These are phyloP conservation scores for Julus scanicus DNA, from an alignment of 2,888 invertebrate species.

Conservation along the genomic window DNA sequence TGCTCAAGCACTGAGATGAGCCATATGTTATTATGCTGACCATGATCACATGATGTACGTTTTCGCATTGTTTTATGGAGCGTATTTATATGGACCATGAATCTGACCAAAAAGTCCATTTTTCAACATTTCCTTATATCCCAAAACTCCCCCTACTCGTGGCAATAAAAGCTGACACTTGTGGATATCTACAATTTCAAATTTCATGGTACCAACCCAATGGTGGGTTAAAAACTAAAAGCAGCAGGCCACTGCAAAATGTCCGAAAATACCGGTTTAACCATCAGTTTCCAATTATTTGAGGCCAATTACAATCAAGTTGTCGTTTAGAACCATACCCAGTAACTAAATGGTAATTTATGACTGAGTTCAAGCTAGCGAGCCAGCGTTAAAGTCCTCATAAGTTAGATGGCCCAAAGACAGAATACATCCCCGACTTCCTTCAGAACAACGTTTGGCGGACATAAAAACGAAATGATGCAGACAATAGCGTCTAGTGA, in stretches of 20 bases:
- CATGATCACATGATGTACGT: too few relatives aligned
- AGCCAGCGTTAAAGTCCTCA: constrained; percentile 9
- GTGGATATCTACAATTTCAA: neutral
- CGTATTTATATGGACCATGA: too few relatives aligned
- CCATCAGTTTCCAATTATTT: constrained; percentile 39
- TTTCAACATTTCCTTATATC: neutral
- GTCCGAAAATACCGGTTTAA: constrained; percentile 21
- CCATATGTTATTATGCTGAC: too few relatives aligned
- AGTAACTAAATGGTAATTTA: constrained; percentile 16
- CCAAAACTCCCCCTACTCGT: neutral
- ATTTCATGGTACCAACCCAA: neutral
- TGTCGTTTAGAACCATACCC: constrained; percentile 39
- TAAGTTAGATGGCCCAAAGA: constrained; percentile 8
- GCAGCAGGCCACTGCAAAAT: constrained; percentile 9
- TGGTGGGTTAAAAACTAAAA: neutral
- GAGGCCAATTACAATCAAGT: constrained; percentile 39
- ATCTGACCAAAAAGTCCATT: neutral
- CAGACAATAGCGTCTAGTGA: neutral
- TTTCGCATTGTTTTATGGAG: too few relatives aligned
- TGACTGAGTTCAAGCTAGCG: neutral
- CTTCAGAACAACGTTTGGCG: neutral
- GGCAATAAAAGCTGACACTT: neutral
- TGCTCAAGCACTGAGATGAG: too few relatives aligned
- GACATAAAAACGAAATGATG: constrained; percentile 37
- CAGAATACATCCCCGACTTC: neutral